Percentiles rank a stretch among this genome's conserved stretches.
Evolutionary conservation across 1,140 invertebrate species (phyloP).

Genomic region (Drosophila pectinifera): DNA sequence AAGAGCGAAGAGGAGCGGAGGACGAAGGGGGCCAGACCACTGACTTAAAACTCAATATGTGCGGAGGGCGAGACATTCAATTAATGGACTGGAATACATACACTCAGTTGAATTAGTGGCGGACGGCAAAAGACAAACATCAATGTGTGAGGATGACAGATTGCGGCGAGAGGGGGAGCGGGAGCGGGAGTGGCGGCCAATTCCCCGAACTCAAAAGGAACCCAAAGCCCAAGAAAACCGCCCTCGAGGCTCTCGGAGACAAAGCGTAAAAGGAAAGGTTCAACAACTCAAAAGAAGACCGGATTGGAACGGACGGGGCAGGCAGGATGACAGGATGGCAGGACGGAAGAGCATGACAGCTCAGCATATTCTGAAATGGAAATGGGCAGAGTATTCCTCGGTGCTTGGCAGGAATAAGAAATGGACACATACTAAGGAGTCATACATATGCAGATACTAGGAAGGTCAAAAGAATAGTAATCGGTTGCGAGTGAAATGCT

Average conservation of each 20-base stretch:
- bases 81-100: conserved; percentile 72
- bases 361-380: conserved; percentile 51
- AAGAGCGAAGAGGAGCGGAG: background rate
- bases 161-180: background rate
- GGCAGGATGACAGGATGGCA: background rate
- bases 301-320: conserved; percentile 5
- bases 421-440: conserved; percentile 11
- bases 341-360: conserved; percentile 35
- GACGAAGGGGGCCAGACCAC: conserved; percentile 7
- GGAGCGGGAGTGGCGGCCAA: conserved; percentile 8
- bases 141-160: conserved; percentile 19
- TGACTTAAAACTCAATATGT: conserved; percentile 59
- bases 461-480: conserved; percentile 5
- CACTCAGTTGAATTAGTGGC: conserved; percentile 56
- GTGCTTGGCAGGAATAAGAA: conserved; percentile 12
- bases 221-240: conserved; percentile 32
- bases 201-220: conserved; percentile 36
- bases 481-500: background rate
- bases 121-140: conserved; percentile 64
- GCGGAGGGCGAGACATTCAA: conserved; percentile 54
- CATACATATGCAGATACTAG: conserved; percentile 25
- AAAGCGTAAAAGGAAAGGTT: conserved; percentile 42
- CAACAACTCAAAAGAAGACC: conserved; percentile 33
- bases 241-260: conserved; percentile 30
- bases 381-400: conserved; percentile 29